phyloP scores from a whole-genome alignment of 2,113 vertebrate genomes.

The Dipodomys spectabilis region DNA sequence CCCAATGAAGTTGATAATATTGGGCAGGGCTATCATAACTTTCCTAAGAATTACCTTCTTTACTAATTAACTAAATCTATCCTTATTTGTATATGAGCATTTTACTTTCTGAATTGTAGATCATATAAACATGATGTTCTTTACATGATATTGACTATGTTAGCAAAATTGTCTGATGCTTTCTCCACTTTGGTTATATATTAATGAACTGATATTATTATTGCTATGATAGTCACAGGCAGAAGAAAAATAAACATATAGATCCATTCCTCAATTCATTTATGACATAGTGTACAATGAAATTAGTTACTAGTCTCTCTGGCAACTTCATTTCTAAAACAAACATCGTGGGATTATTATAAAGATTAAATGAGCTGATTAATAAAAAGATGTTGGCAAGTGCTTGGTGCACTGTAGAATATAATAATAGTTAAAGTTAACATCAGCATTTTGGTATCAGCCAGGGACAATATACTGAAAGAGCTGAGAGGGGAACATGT shows the following conservation, averaged over 20 bases:
- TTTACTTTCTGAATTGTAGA: background rate
- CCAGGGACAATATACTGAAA: background rate
- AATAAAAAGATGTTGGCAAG: background rate
- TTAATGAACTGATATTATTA: background rate
- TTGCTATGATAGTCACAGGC: background rate
- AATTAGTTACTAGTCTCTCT: background rate
- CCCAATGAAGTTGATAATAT: background rate
- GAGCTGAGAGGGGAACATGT: background rate
- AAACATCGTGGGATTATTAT: background rate
- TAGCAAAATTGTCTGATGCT: background rate
- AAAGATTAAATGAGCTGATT: background rate
- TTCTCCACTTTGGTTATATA: background rate
- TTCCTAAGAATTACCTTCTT: background rate
- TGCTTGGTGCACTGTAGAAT: background rate
- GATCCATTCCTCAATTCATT: background rate
- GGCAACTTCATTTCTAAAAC: conserved; percentile 30
- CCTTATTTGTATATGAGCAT: background rate
- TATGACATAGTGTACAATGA: background rate
- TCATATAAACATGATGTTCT: background rate
- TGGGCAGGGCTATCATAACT: accelerated
- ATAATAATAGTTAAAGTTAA: background rate
- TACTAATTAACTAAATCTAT: background rate
- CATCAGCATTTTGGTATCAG: background rate
- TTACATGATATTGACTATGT: background rate
- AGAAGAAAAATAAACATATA: conserved; percentile 22